Base-by-base conservation (phyloP, 2,888 invertebrate species). In the Heteromurus nitidus region DNA sequence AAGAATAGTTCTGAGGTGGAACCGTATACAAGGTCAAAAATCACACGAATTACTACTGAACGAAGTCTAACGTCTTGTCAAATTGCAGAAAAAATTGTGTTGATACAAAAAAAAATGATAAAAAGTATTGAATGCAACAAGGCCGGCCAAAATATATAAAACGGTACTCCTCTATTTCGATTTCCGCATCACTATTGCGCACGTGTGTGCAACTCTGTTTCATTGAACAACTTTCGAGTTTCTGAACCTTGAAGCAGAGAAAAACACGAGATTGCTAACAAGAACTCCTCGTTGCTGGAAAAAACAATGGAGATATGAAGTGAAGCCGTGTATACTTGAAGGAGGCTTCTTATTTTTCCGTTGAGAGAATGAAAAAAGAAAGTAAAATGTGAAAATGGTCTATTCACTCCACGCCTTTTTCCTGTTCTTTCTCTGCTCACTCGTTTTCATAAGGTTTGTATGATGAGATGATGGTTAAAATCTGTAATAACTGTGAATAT, bases 401-500 rank as follows among this genome's bases (percentile, higher is more conserved):
- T 30, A 80, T 68, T 80, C 64, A 67, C 36, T 73, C 73, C 80
- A 65, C 80, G 80, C 80, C 80, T 73, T 80, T 80, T 80, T 80
- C 80, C 80, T 80, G 80, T 80, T 80, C 73, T 80, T 80, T 80
- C 80, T 73, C 80, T 58, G 16, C 72, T 72, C 50, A 42, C 80
- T 50, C 68, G 65, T 80, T 80, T 73, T 80, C 68, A 65, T 80
- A 80, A 82, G 76, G 80, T 83, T 84, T 85, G 82, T 84, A 83
- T 77, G 81, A 68, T 80, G 55, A 55, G 81, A 75, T 82, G 85
- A 84, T 58, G 83, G 84, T 80, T 83, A 77, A 69, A 73, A 73
- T 73, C 65, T 75, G 75, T 68, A 70, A 70, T 67, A 72, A 75
- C 58, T 70, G 82, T 75, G 81, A 79, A 84, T 82, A 79, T 77